phyloP scores from a whole-genome alignment of 35 echinoderm and acorn worm genomes.

The Patiria miniata region DNA sequence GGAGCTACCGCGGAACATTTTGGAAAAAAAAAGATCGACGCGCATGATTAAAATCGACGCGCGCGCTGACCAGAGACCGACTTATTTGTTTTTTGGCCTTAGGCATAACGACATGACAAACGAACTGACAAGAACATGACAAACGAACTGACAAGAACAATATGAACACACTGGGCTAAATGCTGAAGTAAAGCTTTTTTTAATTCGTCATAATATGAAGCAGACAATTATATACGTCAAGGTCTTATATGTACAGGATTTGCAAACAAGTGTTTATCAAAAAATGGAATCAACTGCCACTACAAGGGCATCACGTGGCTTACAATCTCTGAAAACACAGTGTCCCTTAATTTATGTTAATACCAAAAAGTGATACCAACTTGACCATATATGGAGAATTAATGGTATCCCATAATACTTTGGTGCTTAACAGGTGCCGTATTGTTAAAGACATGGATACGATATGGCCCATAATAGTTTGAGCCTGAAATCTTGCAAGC shows the following conservation, averaged over 20 bases:
- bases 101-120: no score
- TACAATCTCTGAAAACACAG: neutral
- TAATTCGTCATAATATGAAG: slow-evolving; percentile 11
- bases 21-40: no score
- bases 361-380: no score
- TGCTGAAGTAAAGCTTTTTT: slow-evolving; percentile 14
- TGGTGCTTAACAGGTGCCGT: neutral
- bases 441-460: neutral
- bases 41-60: no score
- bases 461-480: neutral
- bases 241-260: slow-evolving; percentile 25
- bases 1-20: no score
- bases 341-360: neutral
- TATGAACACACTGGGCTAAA: neutral
- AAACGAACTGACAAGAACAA: no score
- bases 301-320: neutral
- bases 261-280: slow-evolving; percentile 3
- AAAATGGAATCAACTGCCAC: slow-evolving; percentile 14
- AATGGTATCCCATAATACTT: neutral
- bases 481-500: no score
- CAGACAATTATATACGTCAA: slow-evolving; percentile 16
- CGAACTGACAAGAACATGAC: no score
- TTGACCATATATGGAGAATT: neutral
- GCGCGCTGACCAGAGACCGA: no score
- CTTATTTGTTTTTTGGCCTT: no score